These are phyloP conservation scores for Aquatica leii DNA, from an alignment of 2,888 invertebrate genomes.

Conservation along the genomic window DNA sequence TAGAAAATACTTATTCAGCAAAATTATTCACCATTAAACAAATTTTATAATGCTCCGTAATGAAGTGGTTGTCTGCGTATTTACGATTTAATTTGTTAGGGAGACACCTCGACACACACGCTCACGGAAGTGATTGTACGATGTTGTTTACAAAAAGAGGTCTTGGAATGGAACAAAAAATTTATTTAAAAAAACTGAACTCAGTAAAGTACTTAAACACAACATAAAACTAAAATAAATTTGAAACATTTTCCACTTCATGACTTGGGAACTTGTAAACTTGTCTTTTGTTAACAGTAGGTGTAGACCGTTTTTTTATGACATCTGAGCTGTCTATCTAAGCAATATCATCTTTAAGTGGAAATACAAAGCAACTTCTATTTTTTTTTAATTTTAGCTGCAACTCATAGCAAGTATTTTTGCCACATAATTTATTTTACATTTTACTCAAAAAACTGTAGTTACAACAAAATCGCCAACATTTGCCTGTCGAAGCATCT, in stretches of 20 bases:
- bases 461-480: too few species aligned
- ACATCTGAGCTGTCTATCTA: slow-evolving; percentile 4
- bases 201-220: background rate
- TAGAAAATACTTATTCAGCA: background rate
- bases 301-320: too few species aligned
- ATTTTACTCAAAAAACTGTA: too few species aligned
- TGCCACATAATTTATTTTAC: too few species aligned
- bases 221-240: slow-evolving; percentile 5
- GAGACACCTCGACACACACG: too few species aligned
- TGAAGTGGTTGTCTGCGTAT: background rate
- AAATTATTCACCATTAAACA: slow-evolving; percentile 3
- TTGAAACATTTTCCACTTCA: too few species aligned
- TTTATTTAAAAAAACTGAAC: slow-evolving; percentile 5
- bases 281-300: too few species aligned
- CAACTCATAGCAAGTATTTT: too few species aligned
- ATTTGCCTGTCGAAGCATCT: too few species aligned
- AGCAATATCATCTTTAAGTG: slow-evolving; percentile 1
- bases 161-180: slow-evolving; percentile 5
- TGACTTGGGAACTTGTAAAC: too few species aligned
- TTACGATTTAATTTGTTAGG: background rate
- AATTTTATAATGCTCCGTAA: background rate
- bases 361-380: background rate
- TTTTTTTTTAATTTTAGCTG: background rate
- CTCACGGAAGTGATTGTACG: slow-evolving; percentile 4
- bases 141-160: background rate